phyloP scores from a whole-genome alignment of 2,113 vertebrate species.

The Falco punctatus region DNA sequence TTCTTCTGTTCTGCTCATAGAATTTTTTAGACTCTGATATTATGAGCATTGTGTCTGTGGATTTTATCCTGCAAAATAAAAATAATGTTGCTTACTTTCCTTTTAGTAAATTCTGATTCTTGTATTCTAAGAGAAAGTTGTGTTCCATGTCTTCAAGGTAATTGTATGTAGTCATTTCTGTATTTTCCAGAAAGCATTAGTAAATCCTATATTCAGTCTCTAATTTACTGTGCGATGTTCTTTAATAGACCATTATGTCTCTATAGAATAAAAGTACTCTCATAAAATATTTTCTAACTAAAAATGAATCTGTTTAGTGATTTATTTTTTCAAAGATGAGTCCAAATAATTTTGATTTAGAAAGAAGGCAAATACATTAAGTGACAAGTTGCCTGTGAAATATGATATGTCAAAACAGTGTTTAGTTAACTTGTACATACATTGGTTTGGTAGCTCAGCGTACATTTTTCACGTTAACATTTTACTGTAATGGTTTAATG shows the following conservation, averaged over 20 bases:
- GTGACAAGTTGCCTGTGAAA: constrained; percentile 47
- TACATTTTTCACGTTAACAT: not conserved
- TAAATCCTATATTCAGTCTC: not conserved
- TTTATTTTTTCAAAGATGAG: not conserved
- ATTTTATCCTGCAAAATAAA: not conserved
- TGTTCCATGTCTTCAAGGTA: not conserved
- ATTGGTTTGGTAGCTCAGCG: not conserved
- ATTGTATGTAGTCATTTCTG: not conserved
- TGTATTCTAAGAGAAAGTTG: not conserved
- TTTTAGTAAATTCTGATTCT: not conserved
- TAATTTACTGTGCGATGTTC: not conserved
- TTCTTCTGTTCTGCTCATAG: not conserved
- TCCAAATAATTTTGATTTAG: not conserved
- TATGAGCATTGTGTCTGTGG: not conserved
- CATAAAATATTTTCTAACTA: not conserved
- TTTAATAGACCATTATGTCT: not conserved
- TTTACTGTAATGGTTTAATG: constrained; percentile 8
- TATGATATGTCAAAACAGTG: constrained; percentile 43
- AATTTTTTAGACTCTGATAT: not conserved
- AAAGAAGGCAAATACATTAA: constrained; percentile 22
- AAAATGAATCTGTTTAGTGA: not conserved
- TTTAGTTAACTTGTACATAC: constrained; percentile 24
- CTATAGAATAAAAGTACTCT: not conserved
- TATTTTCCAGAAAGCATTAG: not conserved
- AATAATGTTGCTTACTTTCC: not conserved